phyloP scores from a whole-genome alignment of 2,113 vertebrate species.

The Myocastor coypus region DNA sequence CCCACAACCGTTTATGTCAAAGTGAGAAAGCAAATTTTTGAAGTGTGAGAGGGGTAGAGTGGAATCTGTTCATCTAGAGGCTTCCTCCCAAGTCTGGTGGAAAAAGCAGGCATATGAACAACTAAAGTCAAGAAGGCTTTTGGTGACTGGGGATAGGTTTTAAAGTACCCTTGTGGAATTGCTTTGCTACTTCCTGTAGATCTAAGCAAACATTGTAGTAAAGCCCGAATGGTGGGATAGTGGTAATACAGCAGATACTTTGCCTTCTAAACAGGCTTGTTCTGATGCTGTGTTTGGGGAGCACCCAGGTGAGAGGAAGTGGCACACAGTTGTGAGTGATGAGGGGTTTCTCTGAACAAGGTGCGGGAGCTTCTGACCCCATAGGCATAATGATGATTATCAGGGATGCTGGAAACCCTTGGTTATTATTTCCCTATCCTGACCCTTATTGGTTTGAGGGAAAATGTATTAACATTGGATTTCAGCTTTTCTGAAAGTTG shows the following conservation, averaged over 20 bases:
- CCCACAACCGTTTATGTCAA: background rate
- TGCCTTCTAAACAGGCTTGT: background rate
- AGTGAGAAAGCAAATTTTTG: background rate
- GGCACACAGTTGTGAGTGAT: background rate
- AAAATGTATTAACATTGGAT: background rate
- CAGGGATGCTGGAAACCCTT: background rate
- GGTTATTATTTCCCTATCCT: background rate
- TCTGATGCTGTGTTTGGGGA: background rate
- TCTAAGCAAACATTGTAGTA: background rate
- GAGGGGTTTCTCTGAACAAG: background rate
- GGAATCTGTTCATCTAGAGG: background rate
- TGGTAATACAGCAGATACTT: background rate
- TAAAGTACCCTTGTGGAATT: background rate
- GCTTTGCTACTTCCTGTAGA: background rate
- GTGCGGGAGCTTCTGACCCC: background rate
- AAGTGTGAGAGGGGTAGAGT: background rate
- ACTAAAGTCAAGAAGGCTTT: background rate
- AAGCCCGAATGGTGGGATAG: background rate
- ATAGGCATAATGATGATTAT: background rate
- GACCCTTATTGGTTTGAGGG: conserved; percentile 38
- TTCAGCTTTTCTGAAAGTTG: conserved; percentile 13
- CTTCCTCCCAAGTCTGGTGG: background rate
- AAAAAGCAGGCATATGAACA: background rate
- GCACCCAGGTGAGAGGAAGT: background rate
- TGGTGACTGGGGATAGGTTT: no score